Percentiles rank a stretch among this genome's conserved stretches.
Conservation (phyloP, 2,113 vertebrate species). For the Felis catus region F.catus_Fca126_mat1.0 CM031428.1:36481001-36481500, state of each 20-base stretch:
- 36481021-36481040: not conserved
- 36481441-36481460: not conserved
- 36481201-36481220: not conserved
- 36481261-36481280: not conserved
- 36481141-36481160: not conserved
- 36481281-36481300: not conserved
- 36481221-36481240: not conserved
- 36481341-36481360: not conserved
- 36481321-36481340: not conserved
- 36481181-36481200: not conserved
- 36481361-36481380: not conserved
- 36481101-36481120: not conserved
- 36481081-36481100: not conserved
- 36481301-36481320: not conserved
- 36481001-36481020: not conserved
- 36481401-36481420: not conserved
- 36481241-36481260: not conserved
- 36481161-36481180: not conserved
- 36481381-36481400: not conserved
- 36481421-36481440: not conserved
- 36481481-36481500: not conserved
- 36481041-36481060: not conserved
- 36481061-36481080: not conserved
- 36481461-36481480: constrained; percentile 14
- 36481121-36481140: not conserved